Percentiles rank a stretch among this genome's conserved stretches.
These are phyloP conservation scores for Phyllostomus discolor DNA, from an alignment of 2,113 vertebrate species.

Conservation along the genomic window DNA sequence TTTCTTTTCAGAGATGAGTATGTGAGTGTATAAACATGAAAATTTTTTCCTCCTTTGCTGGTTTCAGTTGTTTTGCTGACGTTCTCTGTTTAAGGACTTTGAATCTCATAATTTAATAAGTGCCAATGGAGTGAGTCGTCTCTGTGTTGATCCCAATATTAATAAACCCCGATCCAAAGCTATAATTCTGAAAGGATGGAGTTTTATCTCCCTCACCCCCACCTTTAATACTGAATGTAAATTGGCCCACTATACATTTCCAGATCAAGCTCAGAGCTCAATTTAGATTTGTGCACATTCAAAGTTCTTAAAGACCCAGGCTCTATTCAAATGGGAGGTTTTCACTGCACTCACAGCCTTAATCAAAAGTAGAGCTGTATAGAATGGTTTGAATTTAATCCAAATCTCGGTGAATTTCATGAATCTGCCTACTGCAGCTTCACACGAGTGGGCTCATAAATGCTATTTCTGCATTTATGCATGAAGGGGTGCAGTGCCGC, in stretches of 20 bases:
- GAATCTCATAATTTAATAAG: slow-evolving; percentile 59
- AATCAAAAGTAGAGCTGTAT: slow-evolving; percentile 74
- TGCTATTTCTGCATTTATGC: slow-evolving; percentile 76
- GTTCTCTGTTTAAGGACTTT: neutral
- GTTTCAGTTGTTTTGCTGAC: neutral
- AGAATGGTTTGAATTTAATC: slow-evolving; percentile 80
- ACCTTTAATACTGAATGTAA: slow-evolving; percentile 39
- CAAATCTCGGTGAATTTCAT: slow-evolving; percentile 79
- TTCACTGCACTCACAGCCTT: slow-evolving; percentile 70
- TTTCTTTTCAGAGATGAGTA: too few relatives aligned
- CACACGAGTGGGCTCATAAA: slow-evolving; percentile 71
- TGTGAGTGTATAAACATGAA: accelerated
- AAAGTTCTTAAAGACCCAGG: slow-evolving; percentile 72
- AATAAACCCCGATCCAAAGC: slow-evolving; percentile 45
- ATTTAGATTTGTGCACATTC: slow-evolving; percentile 73
- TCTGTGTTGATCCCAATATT: slow-evolving; percentile 47
- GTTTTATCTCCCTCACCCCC: neutral
- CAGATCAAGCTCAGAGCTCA: slow-evolving; percentile 69
- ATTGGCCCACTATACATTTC: slow-evolving; percentile 39
- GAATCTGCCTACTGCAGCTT: slow-evolving; percentile 79
- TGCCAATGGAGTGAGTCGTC: neutral
- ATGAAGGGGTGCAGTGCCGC: slow-evolving; percentile 34
- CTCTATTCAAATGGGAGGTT: slow-evolving; percentile 71
- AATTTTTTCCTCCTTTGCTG: accelerated
- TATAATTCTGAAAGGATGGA: slow-evolving; percentile 35